These are phyloP conservation scores for Theropithecus gelada DNA, from an alignment of 2,113 vertebrate species.

Conservation along the genomic window DNA sequence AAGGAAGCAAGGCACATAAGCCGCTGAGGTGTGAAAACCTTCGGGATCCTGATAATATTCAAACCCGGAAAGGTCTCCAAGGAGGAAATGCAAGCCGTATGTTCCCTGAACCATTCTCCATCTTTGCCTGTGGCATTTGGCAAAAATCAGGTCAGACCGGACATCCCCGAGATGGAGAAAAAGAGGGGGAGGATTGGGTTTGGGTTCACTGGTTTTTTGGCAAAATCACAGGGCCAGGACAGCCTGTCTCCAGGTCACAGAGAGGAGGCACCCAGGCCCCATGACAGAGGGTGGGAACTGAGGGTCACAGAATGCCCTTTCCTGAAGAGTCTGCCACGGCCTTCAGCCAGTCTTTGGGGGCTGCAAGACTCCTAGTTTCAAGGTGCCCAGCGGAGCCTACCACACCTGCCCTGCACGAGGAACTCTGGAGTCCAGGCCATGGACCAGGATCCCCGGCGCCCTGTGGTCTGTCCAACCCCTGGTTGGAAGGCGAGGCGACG, in stretches of 20 bases:
- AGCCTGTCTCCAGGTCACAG: background rate
- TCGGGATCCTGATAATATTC: fast-evolving
- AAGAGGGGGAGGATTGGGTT: too few species aligned
- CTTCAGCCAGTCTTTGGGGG: background rate
- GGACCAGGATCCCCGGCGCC: fast-evolving
- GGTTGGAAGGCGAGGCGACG: fast-evolving
- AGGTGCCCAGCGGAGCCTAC: fast-evolving
- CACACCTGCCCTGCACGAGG: fast-evolving
- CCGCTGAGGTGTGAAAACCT: too few species aligned
- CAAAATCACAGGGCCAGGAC: background rate
- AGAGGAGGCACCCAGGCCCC: background rate
- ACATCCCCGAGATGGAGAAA: background rate
- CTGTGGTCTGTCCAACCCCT: background rate
- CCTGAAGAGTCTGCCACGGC: too few species aligned
- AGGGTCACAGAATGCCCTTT: fast-evolving
- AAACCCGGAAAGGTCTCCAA: background rate
- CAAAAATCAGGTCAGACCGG: background rate
- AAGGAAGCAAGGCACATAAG: background rate
- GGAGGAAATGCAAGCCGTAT: fast-evolving
- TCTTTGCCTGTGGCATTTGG: background rate
- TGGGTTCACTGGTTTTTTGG: background rate
- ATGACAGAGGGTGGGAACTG: fast-evolving
- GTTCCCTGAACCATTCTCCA: background rate
- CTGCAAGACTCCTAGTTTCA: background rate
- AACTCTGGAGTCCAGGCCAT: background rate